Base-by-base conservation (phyloP, 2,113 vertebrate genomes). In the Merops nubicus region DNA sequence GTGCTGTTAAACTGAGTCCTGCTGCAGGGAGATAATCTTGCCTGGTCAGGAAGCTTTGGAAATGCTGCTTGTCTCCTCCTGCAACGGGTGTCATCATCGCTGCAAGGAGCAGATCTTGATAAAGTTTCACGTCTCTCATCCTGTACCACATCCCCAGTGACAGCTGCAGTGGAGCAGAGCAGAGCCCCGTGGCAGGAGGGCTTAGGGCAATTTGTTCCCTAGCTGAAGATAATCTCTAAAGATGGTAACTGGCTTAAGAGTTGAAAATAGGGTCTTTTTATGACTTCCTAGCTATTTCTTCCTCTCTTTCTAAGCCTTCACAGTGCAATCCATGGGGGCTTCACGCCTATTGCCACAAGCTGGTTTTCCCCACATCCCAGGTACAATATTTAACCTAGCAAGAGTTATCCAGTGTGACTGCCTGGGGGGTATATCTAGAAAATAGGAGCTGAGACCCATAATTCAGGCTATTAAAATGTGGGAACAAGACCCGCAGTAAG, bases 141-240 rank as follows among this genome's bases (percentile, higher is more conserved):
- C 62, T 0, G 0, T 16, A 2, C 68, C 2, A 28, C 0, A 0
- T 43, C 48, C 67, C 42, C 0, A 0, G 15, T 33, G 77, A 19
- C 77, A 70, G 85, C 69, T 48, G 34, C 54, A 8, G 60, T 15
- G 54, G n/a, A 23, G 59, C 81, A 85, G 82, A 78, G 85, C 91
- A 25, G 60, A 92, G 65, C 43, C 38, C 65, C 0, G 0, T 18
- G 40, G 57, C 70, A 73, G 29, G 51, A 79, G 50, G 63, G 63
- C 6, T 89, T n/a, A 53, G 72, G 76, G 36, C 83, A 85, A 22
- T 88, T 76, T 85, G n/a, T 12, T 96, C 22, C 67, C 15, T 15
- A 11, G 53, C 23, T 59, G 51, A 57, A 85, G 65, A 17, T 43
- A 60, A 73, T 92, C 57, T n/a, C 28, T 83, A 25, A 64, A 38